phyloP scores from a whole-genome alignment of 2,113 vertebrate genomes.

The Solea solea region DNA sequence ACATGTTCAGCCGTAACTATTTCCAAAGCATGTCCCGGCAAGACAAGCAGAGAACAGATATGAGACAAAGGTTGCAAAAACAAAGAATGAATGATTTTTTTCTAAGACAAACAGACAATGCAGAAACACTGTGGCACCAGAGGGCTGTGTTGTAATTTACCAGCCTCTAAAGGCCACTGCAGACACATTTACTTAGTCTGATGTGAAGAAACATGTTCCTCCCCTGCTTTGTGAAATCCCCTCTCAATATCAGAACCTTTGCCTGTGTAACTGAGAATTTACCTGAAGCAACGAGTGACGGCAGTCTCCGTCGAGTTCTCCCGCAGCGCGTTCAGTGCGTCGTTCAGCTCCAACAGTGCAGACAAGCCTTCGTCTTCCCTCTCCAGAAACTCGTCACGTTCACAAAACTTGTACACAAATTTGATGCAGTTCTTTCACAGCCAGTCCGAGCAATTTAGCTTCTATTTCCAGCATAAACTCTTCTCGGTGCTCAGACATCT shows the following conservation, averaged over 20 bases:
- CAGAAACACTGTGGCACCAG: conserved; percentile 34
- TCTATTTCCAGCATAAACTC: background rate
- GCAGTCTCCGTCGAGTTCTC: no score
- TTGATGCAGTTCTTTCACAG: background rate
- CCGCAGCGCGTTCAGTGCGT: no score
- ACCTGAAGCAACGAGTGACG: background rate
- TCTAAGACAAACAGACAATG: conserved; percentile 24
- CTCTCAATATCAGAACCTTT: conserved; percentile 35
- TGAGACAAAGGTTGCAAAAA: conserved; percentile 21
- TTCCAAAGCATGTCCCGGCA: conserved; percentile 16
- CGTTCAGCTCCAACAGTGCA: no score
- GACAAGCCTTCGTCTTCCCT: no score
- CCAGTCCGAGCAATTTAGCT: background rate
- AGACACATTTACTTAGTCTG: conserved; percentile 72
- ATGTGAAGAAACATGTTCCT: conserved; percentile 57
- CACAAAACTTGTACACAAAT: conserved; percentile 1
- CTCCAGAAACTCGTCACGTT: no score
- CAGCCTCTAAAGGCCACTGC: conserved; percentile 59
- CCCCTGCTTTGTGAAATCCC: conserved; percentile 37
- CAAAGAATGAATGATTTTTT: conserved; percentile 18
- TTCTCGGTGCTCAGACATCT: background rate
- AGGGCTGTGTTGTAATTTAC: conserved; percentile 53
- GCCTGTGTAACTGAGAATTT: conserved; percentile 31
- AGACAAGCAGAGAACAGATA: conserved; percentile 11
- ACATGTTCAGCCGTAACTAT: conserved; percentile 25